Conservation (phyloP, 2,888 invertebrate genomes). For the Drosophila parthenogenetica region DNA sequence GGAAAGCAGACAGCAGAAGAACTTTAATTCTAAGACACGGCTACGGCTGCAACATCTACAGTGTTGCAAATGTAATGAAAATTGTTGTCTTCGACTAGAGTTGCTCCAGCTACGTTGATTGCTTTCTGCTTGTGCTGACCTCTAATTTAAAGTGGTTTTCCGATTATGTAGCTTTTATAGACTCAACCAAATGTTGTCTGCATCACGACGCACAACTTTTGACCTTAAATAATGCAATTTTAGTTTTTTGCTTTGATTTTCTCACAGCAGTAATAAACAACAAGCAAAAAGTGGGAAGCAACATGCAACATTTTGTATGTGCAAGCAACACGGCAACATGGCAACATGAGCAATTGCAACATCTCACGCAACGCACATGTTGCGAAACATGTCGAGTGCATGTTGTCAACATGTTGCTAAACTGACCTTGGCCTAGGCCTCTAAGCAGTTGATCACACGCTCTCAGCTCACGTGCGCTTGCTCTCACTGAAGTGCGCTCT, state of each 20-base stretch:
- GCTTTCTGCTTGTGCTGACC: conserved; percentile 45
- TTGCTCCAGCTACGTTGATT: conserved; percentile 38
- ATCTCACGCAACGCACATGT: conserved; percentile 44
- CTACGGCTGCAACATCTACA: conserved; percentile 8
- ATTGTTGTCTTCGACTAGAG: conserved; percentile 32
- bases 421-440: conserved; percentile 68
- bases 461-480: neutral
- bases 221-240: conserved; percentile 50
- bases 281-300: neutral
- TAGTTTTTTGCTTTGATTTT: conserved; percentile 9
- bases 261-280: conserved; percentile 23
- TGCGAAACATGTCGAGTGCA: conserved; percentile 17
- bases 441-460: conserved; percentile 35
- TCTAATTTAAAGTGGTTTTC: conserved; percentile 52
- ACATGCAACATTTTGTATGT: conserved; percentile 40
- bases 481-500: conserved; percentile 3
- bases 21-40: conserved; percentile 8
- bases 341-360: conserved; percentile 57
- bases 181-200: conserved; percentile 14
- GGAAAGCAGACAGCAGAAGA: neutral
- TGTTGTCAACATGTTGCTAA: conserved; percentile 70
- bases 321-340: neutral
- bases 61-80: conserved; percentile 43
- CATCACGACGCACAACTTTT: conserved; percentile 64
- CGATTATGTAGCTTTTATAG: conserved; percentile 32